A percentile compares a stretch with the other conserved stretches of the same genome.
Evolutionary conservation across 2,888 invertebrate genomes (phyloP).

Genomic region (Alentia gelatinosa): DNA sequence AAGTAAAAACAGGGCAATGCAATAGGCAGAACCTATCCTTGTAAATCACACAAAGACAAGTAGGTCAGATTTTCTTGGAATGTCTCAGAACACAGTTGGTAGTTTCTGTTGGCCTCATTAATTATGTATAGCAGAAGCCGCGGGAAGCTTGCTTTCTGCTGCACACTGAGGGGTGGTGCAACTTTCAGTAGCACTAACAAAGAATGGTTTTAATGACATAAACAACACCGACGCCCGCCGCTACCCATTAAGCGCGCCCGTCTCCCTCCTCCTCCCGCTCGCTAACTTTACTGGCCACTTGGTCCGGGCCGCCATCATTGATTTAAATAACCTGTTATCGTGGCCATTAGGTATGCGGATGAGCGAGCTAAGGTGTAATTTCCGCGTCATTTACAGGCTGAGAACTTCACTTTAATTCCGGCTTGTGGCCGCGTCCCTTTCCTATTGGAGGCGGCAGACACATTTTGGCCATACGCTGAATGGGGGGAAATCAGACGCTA

Average conservation of each 20-base stretch:
- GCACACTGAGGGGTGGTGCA: neutral
- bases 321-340: conserved; percentile 51
- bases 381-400: conserved; percentile 48
- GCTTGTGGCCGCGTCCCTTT: conserved; percentile 32
- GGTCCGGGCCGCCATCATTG: conserved; percentile 9
- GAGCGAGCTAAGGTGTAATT: conserved; percentile 43
- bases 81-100: neutral
- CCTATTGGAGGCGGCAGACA: conserved; percentile 16
- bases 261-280: neutral
- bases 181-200: conserved; percentile 34
- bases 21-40: neutral
- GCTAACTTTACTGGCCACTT: conserved; percentile 13
- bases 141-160: neutral
- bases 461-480: neutral
- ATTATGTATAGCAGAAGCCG: neutral
- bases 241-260: neutral
- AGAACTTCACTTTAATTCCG: conserved; percentile 54
- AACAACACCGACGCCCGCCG: conserved; percentile 23
- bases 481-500: neutral
- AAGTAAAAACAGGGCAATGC: neutral
- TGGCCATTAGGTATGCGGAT: conserved; percentile 42
- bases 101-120: neutral
- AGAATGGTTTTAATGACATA: conserved; percentile 53
- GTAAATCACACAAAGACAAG: neutral
- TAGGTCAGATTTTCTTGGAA: neutral